These are phyloP conservation scores for Datnioides undecimradiatus DNA, from an alignment of 2,113 vertebrate species.

Conservation along the genomic window DNA sequence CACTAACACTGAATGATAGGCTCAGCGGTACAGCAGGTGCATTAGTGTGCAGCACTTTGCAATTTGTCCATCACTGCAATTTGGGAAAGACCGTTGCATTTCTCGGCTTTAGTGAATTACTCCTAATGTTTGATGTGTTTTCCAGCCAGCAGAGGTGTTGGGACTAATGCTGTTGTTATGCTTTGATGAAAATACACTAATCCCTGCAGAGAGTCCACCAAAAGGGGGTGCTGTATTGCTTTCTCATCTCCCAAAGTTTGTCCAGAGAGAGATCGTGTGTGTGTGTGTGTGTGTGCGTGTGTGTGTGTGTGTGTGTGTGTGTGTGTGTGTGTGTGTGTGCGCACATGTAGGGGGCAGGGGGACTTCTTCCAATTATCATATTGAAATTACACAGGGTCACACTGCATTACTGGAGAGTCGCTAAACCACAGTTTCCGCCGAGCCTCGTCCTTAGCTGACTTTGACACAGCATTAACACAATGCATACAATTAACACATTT, in stretches of 20 bases:
- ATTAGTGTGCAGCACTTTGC: conserved; percentile 39
- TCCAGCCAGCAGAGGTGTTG: conserved; percentile 27
- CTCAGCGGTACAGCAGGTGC: not conserved
- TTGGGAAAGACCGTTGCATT: conserved; percentile 11
- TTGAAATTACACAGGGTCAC: conserved; percentile 74
- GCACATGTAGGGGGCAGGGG: conserved; percentile 6
- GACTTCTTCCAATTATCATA: conserved; percentile 74
- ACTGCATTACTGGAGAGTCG: conserved; percentile 59
- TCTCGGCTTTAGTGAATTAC: conserved; percentile 20
- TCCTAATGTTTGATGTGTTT: conserved; percentile 25
- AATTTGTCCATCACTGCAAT: conserved; percentile 39
- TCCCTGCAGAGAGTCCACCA: conserved; percentile 66
- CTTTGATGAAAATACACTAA: conserved; percentile 28
- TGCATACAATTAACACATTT: conserved; percentile 79
- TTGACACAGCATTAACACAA: conserved; percentile 70
- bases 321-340: not conserved
- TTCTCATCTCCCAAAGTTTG: conserved; percentile 42
- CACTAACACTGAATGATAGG: conserved; percentile 27
- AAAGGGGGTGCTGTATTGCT: conserved; percentile 80
- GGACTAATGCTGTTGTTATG: conserved; percentile 17
- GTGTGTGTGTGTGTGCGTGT: not conserved
- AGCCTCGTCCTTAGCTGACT: conserved; percentile 74
- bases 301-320: conserved; percentile 11
- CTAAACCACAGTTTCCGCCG: conserved; percentile 35
- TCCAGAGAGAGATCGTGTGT: not conserved